Base-by-base conservation (phyloP, 2,113 vertebrate genomes). In the Astur gentilis region DNA sequence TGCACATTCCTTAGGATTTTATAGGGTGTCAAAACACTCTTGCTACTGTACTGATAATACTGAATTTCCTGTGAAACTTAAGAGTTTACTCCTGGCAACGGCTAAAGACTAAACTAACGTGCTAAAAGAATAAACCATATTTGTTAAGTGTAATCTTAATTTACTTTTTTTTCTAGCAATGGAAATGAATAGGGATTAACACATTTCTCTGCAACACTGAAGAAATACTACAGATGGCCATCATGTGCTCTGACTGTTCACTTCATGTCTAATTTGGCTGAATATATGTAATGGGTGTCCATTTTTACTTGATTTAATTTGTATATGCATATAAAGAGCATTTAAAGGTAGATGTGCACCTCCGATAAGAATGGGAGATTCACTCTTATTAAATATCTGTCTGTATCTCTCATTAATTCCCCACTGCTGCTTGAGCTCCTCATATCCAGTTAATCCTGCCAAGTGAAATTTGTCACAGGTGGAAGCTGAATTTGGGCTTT, bases 41-140 rank as follows among this genome's bases (percentile, higher is more conserved):
- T 85, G 60, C 89, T 95, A 34, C 75, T 96, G 91, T 93, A 66
- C 36, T 83, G 70, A 64, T 50, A 87, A 91, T 80, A 52, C 50
- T 95, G 82, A 88, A 80, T 62, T 94, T 96, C 73, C 71, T 94
- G 62, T 95, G 93, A 87, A 93, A 77, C n/a, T 49, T 64, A 31
- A 50, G n/a, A 19, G n/a, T 93, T 97, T 97, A 55, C 62, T 91
- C 42, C 54, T 89, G 78, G 66, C 45, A 83, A 36, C 11, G 13
- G 45, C 64, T 91, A 22, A 95, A 80, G 62, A 91, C 81, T 93
- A 87, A 97, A 86, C 32, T 71, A 61, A 79, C 6, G 2, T 86
- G 54, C 86, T 95, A 40, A 86, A 88, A 86, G 55, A 93, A 92
- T 89, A 87, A 91, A 88, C n/a, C 27, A 5, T 66, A 83, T 85